Evolutionary conservation across 2,797 vertebrate species (phyloP), one percentile per base, ranked within the genome.

Genomic region (Rhabdomys pumilio): DNA sequence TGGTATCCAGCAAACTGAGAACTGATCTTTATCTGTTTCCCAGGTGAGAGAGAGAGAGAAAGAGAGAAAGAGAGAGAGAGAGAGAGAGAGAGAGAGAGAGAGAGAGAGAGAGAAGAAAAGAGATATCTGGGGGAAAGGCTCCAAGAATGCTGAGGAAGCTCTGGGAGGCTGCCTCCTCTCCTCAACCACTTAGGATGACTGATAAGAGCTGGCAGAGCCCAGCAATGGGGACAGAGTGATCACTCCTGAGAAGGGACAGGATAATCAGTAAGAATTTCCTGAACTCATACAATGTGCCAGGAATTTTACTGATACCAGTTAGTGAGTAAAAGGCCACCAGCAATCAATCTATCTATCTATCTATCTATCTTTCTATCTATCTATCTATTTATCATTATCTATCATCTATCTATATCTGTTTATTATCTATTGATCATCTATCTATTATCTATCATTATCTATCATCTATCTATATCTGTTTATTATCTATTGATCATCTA

Each of bases 131-230:
- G 77, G 85, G 89, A 95, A 98, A 96, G 79, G 92, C 72, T 8
- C 75, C 0, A 1, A 90, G 97, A 84, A 91, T 89, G 93, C 80
- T 69, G 84, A 81, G 47, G 95, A 97, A 89, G 72, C 72, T 93
- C 8, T n/a, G 29, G 65, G 76, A 65, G 86, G 91, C 41, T 17
- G 1, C 61, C 11, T 34, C 75, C 57, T 81, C 41, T 41, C 63
- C 15, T 73, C 57, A 20, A 44, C 41, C 26, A 31, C 61, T 85
- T 44, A 41, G 0, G 4, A 14, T 38, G 38, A 59, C 6, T 44
- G 77, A 72, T 15, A 44, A 83, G 79, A 19, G 59, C 65, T 90
- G 77, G 63, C 53, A 76, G 55, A 79, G 41, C 20, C 77, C 34
- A 34, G 83, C 26, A 38, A 81, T 26, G 55, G 50, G 1, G 31